Conservation (phyloP, 2,113 vertebrate species). For the Saccopteryx bilineata region DNA sequence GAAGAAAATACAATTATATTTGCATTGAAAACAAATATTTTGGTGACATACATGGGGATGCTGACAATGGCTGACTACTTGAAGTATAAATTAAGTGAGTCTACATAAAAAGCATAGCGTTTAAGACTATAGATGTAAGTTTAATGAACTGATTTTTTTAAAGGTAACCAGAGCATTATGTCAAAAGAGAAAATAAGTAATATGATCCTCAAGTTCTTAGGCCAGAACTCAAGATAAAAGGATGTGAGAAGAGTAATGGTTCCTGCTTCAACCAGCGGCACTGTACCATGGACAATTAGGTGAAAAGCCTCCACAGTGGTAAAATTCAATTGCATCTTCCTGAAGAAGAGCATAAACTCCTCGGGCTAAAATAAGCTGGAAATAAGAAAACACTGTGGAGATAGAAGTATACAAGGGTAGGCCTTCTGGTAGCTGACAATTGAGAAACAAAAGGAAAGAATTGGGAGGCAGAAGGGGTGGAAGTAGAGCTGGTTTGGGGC, state of each 20-base stretch:
- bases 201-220: background rate
- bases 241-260: background rate
- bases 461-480: background rate
- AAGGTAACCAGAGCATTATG: background rate
- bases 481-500: background rate
- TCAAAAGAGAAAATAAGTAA: background rate
- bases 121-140: background rate
- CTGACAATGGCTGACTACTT: background rate
- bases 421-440: background rate
- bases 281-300: background rate
- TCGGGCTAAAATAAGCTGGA: background rate
- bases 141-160: background rate
- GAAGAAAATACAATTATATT: background rate
- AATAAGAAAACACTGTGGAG: background rate
- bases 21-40: background rate
- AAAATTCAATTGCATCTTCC: background rate
- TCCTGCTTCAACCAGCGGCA: background rate
- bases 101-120: background rate
- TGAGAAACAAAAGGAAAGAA: background rate
- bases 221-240: background rate
- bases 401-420: background rate
- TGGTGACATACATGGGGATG: background rate
- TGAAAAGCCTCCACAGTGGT: background rate
- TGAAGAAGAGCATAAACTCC: background rate
- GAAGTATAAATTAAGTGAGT: background rate